These are phyloP conservation scores for Charanyca ferruginea DNA, from an alignment of 2,888 invertebrate genomes.

Conservation along the genomic window DNA sequence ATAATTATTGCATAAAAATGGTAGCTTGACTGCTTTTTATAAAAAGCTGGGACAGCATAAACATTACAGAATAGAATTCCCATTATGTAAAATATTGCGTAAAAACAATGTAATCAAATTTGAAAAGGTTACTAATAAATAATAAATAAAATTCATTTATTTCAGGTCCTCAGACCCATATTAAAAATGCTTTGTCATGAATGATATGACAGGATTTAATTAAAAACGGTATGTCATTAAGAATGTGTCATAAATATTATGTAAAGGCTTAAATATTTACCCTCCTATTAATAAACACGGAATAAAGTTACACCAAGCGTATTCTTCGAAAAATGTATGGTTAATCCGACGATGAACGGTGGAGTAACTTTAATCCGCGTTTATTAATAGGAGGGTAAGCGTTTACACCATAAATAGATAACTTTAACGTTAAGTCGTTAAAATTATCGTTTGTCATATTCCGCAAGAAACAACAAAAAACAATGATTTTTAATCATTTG, in stretches of 20 bases:
- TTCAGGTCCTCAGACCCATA: too few species aligned
- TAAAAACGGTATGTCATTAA: constrained; percentile 9
- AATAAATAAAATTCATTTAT: too few species aligned
- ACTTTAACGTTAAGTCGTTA: constrained; percentile 12
- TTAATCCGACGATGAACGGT: too few species aligned
- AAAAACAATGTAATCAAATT: neutral
- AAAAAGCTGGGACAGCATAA: neutral
- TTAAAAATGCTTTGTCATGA: neutral
- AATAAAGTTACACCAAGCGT: too few species aligned
- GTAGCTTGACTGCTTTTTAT: neutral
- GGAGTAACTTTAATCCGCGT: too few species aligned
- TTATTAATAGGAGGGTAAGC: too few species aligned
- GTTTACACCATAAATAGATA: constrained; percentile 10
- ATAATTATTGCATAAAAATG: neutral
- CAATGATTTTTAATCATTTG: constrained; percentile 19
- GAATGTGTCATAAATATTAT: constrained; percentile 29
- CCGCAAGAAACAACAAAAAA: constrained; percentile 4
- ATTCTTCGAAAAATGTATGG: too few species aligned
- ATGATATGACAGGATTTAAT: neutral
- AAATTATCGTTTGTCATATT: constrained; percentile 17
- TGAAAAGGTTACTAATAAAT: too few species aligned
- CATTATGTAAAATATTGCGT: neutral
- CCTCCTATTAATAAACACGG: too few species aligned
- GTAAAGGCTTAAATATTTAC: constrained; percentile 21
- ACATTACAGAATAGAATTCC: neutral